These are phyloP conservation scores for Siderastrea siderea DNA, from an alignment of 92 coral and sea anemone genomes.

Conservation along the genomic window DNA sequence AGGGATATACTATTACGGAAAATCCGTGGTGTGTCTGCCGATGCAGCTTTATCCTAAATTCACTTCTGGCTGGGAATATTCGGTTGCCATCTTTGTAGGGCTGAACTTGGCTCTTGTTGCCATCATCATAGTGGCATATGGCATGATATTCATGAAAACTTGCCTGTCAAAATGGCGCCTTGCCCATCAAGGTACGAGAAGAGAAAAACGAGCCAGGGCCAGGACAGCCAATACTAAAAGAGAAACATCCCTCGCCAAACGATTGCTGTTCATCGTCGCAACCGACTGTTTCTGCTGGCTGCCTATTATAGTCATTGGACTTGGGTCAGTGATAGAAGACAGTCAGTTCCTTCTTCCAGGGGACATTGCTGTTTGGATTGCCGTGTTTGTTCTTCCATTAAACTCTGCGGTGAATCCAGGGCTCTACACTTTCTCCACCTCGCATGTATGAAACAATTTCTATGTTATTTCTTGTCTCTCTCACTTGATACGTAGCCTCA, in stretches of 20 bases:
- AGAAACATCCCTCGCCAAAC: conserved; percentile 75
- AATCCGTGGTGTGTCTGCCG: conserved; percentile 89
- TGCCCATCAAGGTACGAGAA: background rate
- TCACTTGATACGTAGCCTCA: too few relatives aligned
- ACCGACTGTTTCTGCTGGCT: conserved; percentile 94
- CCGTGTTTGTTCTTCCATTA: conserved; percentile 90
- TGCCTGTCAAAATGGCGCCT: background rate
- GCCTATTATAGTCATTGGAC: conserved; percentile 83
- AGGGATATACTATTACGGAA: conserved; percentile 61
- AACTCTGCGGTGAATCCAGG: conserved; percentile 90
- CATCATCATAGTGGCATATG: conserved; percentile 62
- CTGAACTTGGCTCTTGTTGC: conserved; percentile 67
- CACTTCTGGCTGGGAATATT: conserved; percentile 86
- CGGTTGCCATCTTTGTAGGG: conserved; percentile 74
- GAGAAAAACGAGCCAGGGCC: conserved; percentile 37
- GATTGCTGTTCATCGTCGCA: conserved; percentile 86
- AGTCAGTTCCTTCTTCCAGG: conserved; percentile 62
- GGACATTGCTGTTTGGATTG: conserved; percentile 87
- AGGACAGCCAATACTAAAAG: conserved; percentile 56
- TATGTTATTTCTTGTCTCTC: too few relatives aligned
- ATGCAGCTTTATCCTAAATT: conserved; percentile 78
- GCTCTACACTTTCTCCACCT: conserved; percentile 86
- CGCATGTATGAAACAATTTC: conserved; percentile 3
- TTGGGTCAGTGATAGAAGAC: conserved; percentile 73
- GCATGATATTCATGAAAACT: conserved; percentile 70